Evolutionary conservation across 2,888 invertebrate genomes (phyloP).

Genomic region (Aromia moschata): DNA sequence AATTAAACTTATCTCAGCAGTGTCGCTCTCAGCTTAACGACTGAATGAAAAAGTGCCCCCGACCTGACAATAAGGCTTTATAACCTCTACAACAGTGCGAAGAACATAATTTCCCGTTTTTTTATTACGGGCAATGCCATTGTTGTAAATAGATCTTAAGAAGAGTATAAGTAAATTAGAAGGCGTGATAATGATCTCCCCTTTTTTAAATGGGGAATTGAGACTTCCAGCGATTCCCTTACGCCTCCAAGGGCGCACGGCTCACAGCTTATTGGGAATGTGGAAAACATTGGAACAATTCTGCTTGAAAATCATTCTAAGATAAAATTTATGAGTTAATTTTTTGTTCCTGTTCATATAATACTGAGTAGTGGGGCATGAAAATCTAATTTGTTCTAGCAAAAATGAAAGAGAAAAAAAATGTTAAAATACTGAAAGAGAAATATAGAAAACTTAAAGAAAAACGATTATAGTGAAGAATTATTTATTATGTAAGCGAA

Average conservation of each 20-base stretch:
- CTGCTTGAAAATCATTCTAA: no score
- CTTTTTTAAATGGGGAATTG: conserved; percentile 61
- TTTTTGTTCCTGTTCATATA: no score
- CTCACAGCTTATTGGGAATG: no score
- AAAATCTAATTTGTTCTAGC: no score
- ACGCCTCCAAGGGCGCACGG: conserved; percentile 2
- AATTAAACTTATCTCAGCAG: conserved; percentile 33
- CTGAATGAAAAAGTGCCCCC: conserved; percentile 34
- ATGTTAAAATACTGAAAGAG: no score
- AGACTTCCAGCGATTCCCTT: conserved; percentile 46
- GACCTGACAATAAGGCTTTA: conserved; percentile 38
- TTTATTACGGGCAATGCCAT: conserved; percentile 59
- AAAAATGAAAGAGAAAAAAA: no score
- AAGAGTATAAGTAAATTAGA: conserved; percentile 84
- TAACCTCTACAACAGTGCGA: conserved; percentile 33
- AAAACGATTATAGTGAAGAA: no score
- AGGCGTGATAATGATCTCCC: conserved; percentile 82
- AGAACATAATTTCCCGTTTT: conserved; percentile 54
- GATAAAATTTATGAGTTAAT: no score
- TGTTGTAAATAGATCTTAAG: conserved; percentile 78
- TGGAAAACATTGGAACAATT: no score
- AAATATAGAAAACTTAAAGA: no score
- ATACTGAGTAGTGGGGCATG: no score
- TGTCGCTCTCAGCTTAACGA: conserved; percentile 33
- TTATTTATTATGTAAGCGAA: no score